A percentile compares a stretch with the other conserved stretches of the same genome.
These are phyloP conservation scores for Ichneumoninae sp. DNA, from an alignment of 2,888 invertebrate species.

Conservation along the genomic window DNA sequence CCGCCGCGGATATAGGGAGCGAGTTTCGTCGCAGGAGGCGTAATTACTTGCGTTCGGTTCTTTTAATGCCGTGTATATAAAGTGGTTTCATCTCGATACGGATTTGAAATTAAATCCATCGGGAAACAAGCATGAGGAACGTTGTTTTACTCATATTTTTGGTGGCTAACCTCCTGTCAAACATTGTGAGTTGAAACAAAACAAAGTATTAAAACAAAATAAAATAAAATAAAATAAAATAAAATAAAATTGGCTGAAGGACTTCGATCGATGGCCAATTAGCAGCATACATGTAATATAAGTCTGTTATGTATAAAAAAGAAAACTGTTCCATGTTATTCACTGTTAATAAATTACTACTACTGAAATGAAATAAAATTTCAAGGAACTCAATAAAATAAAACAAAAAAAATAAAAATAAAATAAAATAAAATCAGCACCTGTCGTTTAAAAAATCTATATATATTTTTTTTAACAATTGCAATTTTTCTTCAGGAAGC, in stretches of 20 bases:
- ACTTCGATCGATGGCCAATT: too few species aligned
- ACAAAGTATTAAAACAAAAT: not conserved
- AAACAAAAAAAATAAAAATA: not conserved
- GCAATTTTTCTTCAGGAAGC: conserved; percentile 22
- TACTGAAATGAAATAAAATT: not conserved
- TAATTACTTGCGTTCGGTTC: not conserved
- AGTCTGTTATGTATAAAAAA: too few species aligned
- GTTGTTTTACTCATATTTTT: conserved; percentile 45
- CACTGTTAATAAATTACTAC: too few species aligned
- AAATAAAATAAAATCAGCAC: not conserved
- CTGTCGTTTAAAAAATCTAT: not conserved
- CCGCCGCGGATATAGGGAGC: conserved; percentile 2
- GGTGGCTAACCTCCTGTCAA: conserved; percentile 18
- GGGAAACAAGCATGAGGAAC: conserved; percentile 54
- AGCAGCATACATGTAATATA: too few species aligned
- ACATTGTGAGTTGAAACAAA: conserved; percentile 53
- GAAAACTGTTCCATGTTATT: too few species aligned
- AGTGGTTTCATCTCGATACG: conserved; percentile 37
- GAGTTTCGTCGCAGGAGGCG: not conserved
- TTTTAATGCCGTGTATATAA: conserved; percentile 55
- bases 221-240: not conserved
- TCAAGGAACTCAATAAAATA: not conserved
- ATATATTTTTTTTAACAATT: not conserved
- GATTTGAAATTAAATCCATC: conserved; percentile 20
- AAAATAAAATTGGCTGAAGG: not conserved